These are phyloP conservation scores for Habrosyne pyritoides DNA, from an alignment of 2,888 invertebrate genomes.

Conservation along the genomic window DNA sequence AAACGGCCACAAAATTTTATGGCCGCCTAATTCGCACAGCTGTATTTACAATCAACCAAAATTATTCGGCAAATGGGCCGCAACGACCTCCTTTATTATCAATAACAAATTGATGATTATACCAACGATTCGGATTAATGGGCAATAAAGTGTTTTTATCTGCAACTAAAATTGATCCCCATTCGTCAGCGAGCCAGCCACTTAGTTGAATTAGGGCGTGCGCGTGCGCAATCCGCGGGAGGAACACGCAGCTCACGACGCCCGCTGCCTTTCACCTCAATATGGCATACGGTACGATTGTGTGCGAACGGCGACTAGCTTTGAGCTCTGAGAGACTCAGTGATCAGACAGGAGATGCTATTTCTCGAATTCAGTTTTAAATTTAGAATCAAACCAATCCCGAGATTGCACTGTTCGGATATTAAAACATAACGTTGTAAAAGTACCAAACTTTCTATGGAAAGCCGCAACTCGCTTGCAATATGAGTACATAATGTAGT, in stretches of 20 bases:
- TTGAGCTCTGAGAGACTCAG: constrained; percentile 10
- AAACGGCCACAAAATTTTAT: constrained; percentile 10
- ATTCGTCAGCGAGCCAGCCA: constrained; percentile 54
- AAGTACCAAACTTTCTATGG: neutral
- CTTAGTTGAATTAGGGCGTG: constrained; percentile 24
- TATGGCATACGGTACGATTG: constrained; percentile 10
- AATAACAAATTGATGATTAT: constrained; percentile 42
- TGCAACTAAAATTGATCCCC: constrained; percentile 48
- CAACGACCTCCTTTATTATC: constrained; percentile 36
- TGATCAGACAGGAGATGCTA: neutral
- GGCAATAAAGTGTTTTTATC: constrained; percentile 52
- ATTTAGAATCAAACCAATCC: no score
- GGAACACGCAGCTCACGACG: constrained; percentile 37
- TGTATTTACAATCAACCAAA: constrained; percentile 28
- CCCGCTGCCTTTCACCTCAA: constrained; percentile 61
- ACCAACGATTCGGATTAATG: constrained; percentile 31
- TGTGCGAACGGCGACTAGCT: constrained; percentile 12
- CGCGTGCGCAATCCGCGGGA: constrained; percentile 47
- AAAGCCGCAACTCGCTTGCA: constrained; percentile 16
- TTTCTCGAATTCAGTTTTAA: neutral
- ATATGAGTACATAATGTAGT: neutral
- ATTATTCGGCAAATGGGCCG: constrained; percentile 14
- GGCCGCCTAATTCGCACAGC: constrained; percentile 23
- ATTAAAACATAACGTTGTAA: no score
- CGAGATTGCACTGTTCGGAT: no score